Evolutionary conservation across 2,113 vertebrate genomes (phyloP).

Genomic region (Planiliza haematocheilus): DNA sequence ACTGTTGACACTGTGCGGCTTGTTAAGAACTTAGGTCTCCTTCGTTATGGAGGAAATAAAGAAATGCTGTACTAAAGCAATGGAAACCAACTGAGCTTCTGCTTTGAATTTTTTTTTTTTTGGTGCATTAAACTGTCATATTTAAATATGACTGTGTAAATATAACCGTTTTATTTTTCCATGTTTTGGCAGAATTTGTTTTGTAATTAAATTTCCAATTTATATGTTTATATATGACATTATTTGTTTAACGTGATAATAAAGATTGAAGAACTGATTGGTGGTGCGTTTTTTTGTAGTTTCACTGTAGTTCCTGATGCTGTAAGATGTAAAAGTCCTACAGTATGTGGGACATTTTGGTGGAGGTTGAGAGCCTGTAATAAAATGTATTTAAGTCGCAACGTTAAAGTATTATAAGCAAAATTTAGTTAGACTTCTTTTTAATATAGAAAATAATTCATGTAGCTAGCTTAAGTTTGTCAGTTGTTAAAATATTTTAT

Average conservation of each 20-base stretch:
- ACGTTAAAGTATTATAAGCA: too few species aligned
- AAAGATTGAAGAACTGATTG: conserved; percentile 57
- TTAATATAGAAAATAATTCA: too few species aligned
- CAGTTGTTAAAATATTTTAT: too few species aligned
- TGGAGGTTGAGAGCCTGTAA: too few species aligned
- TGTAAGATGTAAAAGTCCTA: too few species aligned
- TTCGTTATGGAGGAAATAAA: background rate
- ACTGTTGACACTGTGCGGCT: conserved; percentile 28
- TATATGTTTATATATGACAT: conserved; percentile 68
- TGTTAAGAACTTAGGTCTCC: background rate
- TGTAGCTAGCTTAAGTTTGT: too few species aligned
- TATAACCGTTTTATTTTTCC: conserved; percentile 59
- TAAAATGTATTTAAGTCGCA: too few species aligned
- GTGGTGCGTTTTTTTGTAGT: conserved; percentile 1
- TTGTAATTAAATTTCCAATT: conserved; percentile 71
- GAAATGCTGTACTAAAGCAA: conserved; percentile 19
- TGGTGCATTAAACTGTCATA: conserved; percentile 3
- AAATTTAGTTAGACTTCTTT: too few species aligned
- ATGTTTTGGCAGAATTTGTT: conserved; percentile 61
- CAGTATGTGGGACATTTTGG: too few species aligned
- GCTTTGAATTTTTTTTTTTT: conserved; percentile 27
- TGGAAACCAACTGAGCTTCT: conserved; percentile 8
- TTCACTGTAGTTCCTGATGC: too few species aligned
- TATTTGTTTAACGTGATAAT: conserved; percentile 66
- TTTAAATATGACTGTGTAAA: conserved; percentile 53